Percentiles rank a stretch among this genome's conserved stretches.
phyloP scores from a whole-genome alignment of 1,140 invertebrate genomes.

The Pentalonia nigronervosa region DNA sequence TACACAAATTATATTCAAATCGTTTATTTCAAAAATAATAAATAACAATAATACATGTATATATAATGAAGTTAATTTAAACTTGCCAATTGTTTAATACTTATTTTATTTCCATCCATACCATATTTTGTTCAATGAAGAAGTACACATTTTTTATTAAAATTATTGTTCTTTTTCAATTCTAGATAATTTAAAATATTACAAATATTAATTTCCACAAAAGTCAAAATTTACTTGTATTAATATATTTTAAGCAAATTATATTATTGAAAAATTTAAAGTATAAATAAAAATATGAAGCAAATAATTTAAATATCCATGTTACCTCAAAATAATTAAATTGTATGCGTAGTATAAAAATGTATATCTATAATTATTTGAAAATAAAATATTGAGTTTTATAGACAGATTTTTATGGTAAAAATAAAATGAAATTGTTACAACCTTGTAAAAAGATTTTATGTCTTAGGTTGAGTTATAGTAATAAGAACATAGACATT shows the following conservation, averaged over 20 bases:
- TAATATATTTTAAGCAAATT: background rate
- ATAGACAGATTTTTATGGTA: background rate
- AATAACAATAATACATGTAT: background rate
- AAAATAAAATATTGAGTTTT: background rate
- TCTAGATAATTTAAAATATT: conserved; percentile 37
- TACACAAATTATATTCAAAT: background rate
- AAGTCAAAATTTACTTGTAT: background rate
- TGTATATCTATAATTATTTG: background rate
- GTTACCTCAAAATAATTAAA: background rate
- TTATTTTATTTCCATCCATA: background rate
- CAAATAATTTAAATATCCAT: background rate
- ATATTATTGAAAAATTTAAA: background rate
- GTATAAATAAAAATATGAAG: background rate
- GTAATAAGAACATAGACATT: background rate
- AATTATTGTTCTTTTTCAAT: background rate
- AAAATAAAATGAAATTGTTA: background rate
- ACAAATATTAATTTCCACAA: background rate
- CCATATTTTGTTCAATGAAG: conserved; percentile 21
- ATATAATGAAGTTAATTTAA: background rate
- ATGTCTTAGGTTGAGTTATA: background rate
- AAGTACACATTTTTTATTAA: conserved; percentile 22
- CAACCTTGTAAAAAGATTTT: background rate
- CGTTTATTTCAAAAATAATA: conserved; percentile 31
- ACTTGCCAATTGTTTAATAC: background rate
- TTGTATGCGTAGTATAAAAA: background rate